These are phyloP conservation scores for Hesperia comma DNA, from an alignment of 2,888 invertebrate species.

Conservation along the genomic window DNA sequence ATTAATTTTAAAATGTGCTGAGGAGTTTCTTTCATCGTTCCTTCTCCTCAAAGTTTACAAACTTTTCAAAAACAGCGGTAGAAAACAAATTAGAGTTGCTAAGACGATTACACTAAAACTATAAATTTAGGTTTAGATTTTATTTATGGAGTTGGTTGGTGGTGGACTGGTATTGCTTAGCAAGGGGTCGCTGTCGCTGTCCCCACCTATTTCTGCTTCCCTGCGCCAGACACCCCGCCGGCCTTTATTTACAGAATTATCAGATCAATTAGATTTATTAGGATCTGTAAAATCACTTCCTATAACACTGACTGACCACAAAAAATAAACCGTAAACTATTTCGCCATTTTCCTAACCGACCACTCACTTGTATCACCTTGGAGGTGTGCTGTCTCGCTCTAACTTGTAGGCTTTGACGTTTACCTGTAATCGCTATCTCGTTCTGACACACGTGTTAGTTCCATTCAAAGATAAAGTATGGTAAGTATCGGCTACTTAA, in stretches of 20 bases:
- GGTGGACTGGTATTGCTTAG: too few species aligned
- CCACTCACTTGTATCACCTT: constrained; percentile 68
- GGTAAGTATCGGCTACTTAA: neutral
- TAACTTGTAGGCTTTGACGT: constrained; percentile 44
- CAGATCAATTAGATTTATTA: constrained; percentile 49
- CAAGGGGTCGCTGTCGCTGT: too few species aligned
- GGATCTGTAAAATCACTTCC: constrained; percentile 72
- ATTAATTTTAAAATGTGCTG: too few species aligned
- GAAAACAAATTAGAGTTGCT: too few species aligned
- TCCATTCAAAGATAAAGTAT: constrained; percentile 59
- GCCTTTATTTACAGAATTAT: constrained; percentile 40
- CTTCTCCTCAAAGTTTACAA: too few species aligned
- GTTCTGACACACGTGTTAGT: constrained; percentile 68
- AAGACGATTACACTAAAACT: too few species aligned
- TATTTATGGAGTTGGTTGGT: too few species aligned
- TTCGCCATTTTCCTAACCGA: constrained; percentile 61
- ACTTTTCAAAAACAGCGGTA: too few species aligned
- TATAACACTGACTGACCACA: constrained; percentile 61
- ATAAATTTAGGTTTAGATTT: too few species aligned
- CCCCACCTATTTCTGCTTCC: too few species aligned
- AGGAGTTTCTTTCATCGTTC: too few species aligned
- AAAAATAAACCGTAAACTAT: constrained; percentile 59
- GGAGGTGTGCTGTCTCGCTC: constrained; percentile 61
- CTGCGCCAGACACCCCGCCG: neutral
- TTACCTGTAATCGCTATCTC: constrained; percentile 59